Conservation (phyloP, 2,113 vertebrate genomes). For the Emydura subglobosa region DNA sequence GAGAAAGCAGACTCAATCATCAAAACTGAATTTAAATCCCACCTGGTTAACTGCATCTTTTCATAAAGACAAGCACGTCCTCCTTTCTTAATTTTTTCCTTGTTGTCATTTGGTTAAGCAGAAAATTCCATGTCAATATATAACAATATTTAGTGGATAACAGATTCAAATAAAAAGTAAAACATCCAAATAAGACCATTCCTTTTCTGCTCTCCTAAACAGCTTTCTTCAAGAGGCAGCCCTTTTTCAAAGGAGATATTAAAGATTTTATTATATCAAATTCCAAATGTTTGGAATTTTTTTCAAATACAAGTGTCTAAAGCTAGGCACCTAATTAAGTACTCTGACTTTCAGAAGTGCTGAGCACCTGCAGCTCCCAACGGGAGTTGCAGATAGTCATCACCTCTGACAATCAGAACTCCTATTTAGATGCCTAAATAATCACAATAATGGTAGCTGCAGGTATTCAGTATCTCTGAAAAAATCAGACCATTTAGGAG, state of each 20-base stretch:
- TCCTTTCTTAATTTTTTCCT: neutral
- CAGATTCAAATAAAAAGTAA: neutral
- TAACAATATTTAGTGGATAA: neutral
- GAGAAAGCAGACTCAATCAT: neutral
- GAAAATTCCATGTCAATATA: neutral
- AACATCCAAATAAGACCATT: neutral
- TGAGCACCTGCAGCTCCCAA: neutral
- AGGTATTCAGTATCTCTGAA: neutral
- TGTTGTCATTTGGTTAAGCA: neutral
- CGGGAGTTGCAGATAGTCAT: rapidly evolving
- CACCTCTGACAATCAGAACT: neutral
- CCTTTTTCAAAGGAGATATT: neutral
- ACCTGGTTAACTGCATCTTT: neutral
- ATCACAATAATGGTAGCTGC: neutral
- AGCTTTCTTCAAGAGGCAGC: neutral
- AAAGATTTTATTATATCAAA: neutral
- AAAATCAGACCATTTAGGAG: neutral
- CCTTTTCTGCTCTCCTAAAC: neutral
- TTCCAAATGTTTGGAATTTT: neutral
- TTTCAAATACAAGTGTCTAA: neutral
- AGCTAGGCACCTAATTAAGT: neutral
- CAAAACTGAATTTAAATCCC: neutral
- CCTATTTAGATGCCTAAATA: neutral
- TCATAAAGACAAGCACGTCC: neutral
- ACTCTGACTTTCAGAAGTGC: neutral